Evolutionary conservation across 2,888 invertebrate genomes (phyloP).

Genomic region (Allophyes oxyacanthae): DNA sequence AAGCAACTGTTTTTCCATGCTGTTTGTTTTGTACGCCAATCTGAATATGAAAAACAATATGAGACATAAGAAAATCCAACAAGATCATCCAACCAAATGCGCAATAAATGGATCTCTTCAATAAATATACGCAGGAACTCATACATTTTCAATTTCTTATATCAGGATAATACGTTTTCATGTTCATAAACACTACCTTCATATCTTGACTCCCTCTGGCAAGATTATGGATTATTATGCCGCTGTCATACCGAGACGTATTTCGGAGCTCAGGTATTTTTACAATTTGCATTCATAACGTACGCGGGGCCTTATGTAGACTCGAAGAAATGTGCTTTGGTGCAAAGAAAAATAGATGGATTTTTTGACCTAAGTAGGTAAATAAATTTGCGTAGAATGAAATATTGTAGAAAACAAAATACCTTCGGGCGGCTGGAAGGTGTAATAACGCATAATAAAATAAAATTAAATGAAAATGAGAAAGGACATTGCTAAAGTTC

Average conservation of each 20-base stretch:
- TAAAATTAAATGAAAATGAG: no score
- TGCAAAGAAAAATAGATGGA: constrained; percentile 36
- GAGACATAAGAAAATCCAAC: not conserved
- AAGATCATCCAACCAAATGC: constrained; percentile 25
- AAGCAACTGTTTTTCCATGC: not conserved
- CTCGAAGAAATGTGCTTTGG: constrained; percentile 27
- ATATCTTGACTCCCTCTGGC: not conserved
- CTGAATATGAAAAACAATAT: constrained; percentile 17
- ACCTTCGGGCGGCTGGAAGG: no score
- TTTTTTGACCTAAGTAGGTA: constrained; percentile 6
- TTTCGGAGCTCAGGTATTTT: constrained; percentile 42
- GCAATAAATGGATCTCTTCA: constrained; percentile 22
- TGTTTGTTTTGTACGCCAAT: not conserved
- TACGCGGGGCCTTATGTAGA: constrained; percentile 18
- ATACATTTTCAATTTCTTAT: constrained; percentile 31
- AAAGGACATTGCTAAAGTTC: no score
- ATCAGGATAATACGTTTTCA: not conserved
- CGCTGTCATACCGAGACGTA: constrained; percentile 36
- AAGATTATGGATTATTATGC: constrained; percentile 41
- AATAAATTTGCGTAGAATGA: constrained; percentile 5
- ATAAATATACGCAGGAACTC: not conserved
- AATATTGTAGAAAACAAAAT: no score
- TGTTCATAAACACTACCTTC: constrained; percentile 10
- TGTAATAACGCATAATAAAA: no score
- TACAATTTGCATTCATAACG: constrained; percentile 50